Conservation (phyloP, 2,888 invertebrate genomes). For the Drosophila pseudotakahashii region DNA sequence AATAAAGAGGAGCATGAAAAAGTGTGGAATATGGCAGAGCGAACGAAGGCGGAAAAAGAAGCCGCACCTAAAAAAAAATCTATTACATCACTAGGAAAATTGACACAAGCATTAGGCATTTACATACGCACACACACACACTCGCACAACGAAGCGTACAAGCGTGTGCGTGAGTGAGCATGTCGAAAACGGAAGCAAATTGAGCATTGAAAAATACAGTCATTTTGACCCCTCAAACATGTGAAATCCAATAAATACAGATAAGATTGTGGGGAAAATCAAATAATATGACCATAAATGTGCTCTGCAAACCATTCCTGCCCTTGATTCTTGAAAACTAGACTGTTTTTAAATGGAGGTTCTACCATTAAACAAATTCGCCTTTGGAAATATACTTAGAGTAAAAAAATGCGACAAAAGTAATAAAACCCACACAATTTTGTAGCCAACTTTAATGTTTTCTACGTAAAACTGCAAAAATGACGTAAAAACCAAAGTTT, state of each 20-base stretch:
- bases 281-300: background rate
- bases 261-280: slow-evolving; percentile 4
- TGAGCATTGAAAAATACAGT: slow-evolving; percentile 18
- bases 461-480: no score
- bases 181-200: slow-evolving; percentile 21
- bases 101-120: slow-evolving; percentile 46
- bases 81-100: slow-evolving; percentile 71
- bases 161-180: slow-evolving; percentile 6
- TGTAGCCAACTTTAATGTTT: no score
- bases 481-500: background rate
- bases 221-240: slow-evolving; percentile 17
- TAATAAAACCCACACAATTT: no score
- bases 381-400: no score
- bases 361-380: no score
- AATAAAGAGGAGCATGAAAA: slow-evolving; percentile 33
- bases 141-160: background rate
- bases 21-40: slow-evolving; percentile 40
- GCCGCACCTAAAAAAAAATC: slow-evolving; percentile 64
- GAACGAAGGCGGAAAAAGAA: slow-evolving; percentile 36
- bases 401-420: no score
- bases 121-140: slow-evolving; percentile 10
- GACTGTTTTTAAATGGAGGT: no score
- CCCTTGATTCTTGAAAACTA: no score
- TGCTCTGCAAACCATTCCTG: background rate
- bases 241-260: slow-evolving; percentile 6